Evolutionary conservation across 2,797 vertebrate species (phyloP).

Genomic region (Acanthurus leucopareius): DNA sequence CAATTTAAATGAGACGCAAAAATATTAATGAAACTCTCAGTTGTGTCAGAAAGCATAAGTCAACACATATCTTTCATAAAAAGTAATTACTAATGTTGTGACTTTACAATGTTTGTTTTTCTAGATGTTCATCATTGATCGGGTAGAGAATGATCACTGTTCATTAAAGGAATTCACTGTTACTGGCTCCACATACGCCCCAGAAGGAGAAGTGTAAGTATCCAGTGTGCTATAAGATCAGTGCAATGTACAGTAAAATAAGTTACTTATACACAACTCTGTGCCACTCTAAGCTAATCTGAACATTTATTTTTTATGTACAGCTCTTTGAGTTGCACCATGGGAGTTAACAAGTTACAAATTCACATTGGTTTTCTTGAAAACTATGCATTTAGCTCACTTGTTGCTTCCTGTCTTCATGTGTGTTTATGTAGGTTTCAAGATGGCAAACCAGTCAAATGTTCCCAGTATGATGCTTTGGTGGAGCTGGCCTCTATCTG

Average conservation of each 20-base stretch:
- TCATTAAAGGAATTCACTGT: slow-evolving; percentile 95
- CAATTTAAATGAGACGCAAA: background rate
- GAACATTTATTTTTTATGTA: background rate
- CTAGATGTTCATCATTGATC: slow-evolving; percentile 96
- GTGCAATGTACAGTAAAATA: background rate
- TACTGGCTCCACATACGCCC: slow-evolving; percentile 96
- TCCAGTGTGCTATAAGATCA: slow-evolving; percentile 1
- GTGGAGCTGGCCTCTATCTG: slow-evolving; percentile 96
- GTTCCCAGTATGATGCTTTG: slow-evolving; percentile 92
- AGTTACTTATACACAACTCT: no score
- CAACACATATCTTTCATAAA: background rate
- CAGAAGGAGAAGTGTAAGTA: slow-evolving; percentile 97
- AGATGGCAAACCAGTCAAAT: slow-evolving; percentile 86
- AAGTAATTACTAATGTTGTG: slow-evolving; percentile 5
- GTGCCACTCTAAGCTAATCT: background rate
- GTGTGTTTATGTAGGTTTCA: slow-evolving; percentile 79
- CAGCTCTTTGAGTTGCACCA: background rate
- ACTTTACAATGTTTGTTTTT: slow-evolving; percentile 30
- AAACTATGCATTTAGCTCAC: background rate
- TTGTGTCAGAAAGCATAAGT: background rate
- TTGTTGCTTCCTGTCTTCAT: background rate
- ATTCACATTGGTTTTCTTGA: slow-evolving; percentile 11
- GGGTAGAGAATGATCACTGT: slow-evolving; percentile 89
- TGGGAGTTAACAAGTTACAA: background rate
- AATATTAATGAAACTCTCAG: background rate